Base-by-base conservation (phyloP, 2,888 invertebrate genomes). In the Megalurothrips usitatus region DNA sequence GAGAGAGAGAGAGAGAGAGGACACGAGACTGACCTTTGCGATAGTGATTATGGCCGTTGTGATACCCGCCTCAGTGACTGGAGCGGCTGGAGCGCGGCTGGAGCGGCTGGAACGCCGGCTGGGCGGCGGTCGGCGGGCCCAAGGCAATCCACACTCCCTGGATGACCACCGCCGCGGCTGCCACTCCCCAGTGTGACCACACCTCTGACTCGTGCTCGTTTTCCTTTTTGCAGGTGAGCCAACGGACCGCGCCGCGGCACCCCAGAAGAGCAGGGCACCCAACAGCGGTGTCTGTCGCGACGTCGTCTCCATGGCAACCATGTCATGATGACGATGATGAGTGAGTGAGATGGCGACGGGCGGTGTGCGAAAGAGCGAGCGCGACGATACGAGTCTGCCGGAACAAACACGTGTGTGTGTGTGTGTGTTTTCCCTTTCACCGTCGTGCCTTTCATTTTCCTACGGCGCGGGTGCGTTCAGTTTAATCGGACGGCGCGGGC, bases 391-490 rank as follows among this genome's bases (percentile, higher is more conserved):
- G 34, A 43, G 34, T 43, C 34, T 43, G 3, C 34, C 34, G 34
- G 34, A 43, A 43, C 34, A 43, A 43, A 43, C 58, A 58, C 10
- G 58, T 52, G 52, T 14, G 52, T 52, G 52, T n/a, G n/a, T n/a
- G n/a, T n/a, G n/a, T n/a, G n/a, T 17, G 58, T 58, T 58, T 58
- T 58, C 58, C 58, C 58, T 58, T 58, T 58, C 58, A 58, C 58
- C 34, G 6, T 43, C 34, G 34, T 43, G 34, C 34, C 34, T 43
- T 43, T 43, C 34, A 43, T 43, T 43, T 43, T 43, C 34, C 3
- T 43, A 4, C 34, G 6, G 34, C 3, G 34, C 34, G n/a, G n/a
- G n/a, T n/a, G n/a, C n/a, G n/a, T n/a, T n/a, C n/a, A n/a, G n/a
- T n/a, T n/a, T n/a, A n/a, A n/a, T n/a, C n/a, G n/a, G n/a, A n/a